A percentile compares a stretch with the other conserved stretches of the same genome.
phyloP scores from a whole-genome alignment of 1,140 invertebrate species.

The Spodoptera frugiperda region DNA sequence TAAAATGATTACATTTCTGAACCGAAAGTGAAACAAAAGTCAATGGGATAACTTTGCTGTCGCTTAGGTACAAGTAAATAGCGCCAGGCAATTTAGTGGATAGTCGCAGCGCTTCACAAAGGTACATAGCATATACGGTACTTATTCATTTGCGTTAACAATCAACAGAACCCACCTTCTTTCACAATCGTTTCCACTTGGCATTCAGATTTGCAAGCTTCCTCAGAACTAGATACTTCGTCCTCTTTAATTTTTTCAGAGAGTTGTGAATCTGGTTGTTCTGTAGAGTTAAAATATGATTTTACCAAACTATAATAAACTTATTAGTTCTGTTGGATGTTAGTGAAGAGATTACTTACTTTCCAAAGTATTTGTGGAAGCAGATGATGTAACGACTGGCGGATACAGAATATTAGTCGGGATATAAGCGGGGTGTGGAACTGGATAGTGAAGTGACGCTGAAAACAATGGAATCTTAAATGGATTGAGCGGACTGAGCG shows the following conservation, averaged over 20 bases:
- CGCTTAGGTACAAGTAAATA: too few relatives aligned
- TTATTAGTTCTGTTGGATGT: neutral
- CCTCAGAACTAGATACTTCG: constrained; percentile 91
- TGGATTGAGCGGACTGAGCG: constrained; percentile 67
- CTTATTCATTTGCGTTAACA: neutral
- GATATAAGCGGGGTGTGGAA: constrained; percentile 70
- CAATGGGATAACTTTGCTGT: too few relatives aligned
- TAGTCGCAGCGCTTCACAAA: neutral
- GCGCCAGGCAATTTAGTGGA: too few relatives aligned
- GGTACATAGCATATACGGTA: neutral
- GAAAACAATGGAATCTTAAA: constrained; percentile 77
- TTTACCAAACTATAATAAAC: too few relatives aligned
- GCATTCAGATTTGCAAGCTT: constrained; percentile 75
- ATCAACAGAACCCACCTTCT: constrained; percentile 54
- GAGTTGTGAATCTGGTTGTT: constrained; percentile 67
- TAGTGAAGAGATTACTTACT: constrained; percentile 37
- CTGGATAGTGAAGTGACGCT: constrained; percentile 68
- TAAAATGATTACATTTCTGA: neutral
- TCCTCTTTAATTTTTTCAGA: constrained; percentile 88
- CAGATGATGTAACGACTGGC: constrained; percentile 58
- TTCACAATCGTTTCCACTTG: constrained; percentile 49
- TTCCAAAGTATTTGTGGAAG: constrained; percentile 52
- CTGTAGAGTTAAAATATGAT: constrained; percentile 24
- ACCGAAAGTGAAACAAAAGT: too few relatives aligned
- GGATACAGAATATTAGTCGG: constrained; percentile 76